Evolutionary conservation across 2,888 invertebrate species (phyloP), one percentile per base, ranked within the genome.

Genomic region (Nephrocerus scutellatus): DNA sequence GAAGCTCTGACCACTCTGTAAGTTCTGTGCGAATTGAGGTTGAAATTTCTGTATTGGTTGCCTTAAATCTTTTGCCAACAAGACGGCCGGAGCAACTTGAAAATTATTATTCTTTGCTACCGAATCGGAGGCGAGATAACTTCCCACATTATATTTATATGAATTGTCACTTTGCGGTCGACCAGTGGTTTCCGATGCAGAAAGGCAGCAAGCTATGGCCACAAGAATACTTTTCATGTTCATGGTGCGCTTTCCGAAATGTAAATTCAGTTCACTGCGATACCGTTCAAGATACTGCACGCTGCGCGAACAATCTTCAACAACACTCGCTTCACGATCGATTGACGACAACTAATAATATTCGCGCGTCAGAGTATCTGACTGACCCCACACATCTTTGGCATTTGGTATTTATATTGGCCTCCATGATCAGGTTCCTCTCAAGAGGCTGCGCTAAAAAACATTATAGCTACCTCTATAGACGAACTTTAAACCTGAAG

Each of bases 1-100:
- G 13, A 30, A 26, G 14, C 30, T 35, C 8, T 40, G 31, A 2
- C 14, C 33, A 2, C 25, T 30, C 14, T 37, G 26, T 18, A 30
- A 13, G 15, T 44, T 30, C n/a, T 35, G 41, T 20, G 33, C 25
- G 12, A 32, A 30, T 32, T 43, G 39, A n/a, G 30, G 23, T 20
- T 21, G 25, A 25, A 5, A 32, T 31, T 15, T 15, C 9, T 9
- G 14, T 33, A 9, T n/a, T n/a, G n/a, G n/a, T n/a, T n/a, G n/a
- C n/a, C n/a, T n/a, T n/a, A n/a, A n/a, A n/a, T n/a, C n/a, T n/a
- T n/a, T n/a, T n/a, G n/a, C n/a, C n/a, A 25, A 25, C 6, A 6
- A 5, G 6, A n/a, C 13, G 26, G 26, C 6, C 6, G 13, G 10
- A 7, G 5, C 6, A 25, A 12, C 26, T 10, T 25, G 26, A n/a